Percentiles rank a stretch among this genome's conserved stretches.
Conservation (phyloP, 2,797 vertebrate species). For the Danio jaintianensis region DNA sequence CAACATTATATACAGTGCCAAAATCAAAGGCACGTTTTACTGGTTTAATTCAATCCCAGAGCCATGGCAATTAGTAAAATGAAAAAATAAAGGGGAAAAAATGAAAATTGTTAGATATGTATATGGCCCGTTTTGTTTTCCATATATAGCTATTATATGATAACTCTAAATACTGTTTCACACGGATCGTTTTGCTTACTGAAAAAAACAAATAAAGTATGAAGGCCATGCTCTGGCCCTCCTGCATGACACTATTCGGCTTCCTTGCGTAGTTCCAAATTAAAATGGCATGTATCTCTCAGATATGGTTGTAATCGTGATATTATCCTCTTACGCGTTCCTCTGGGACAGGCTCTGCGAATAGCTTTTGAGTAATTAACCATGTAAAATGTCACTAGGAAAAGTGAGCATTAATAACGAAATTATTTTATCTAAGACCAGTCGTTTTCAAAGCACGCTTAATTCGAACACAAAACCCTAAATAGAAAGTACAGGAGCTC, state of each 20-base stretch:
- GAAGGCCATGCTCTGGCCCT: slow-evolving; percentile 74
- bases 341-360: background rate
- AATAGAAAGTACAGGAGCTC: background rate
- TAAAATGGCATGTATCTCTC: slow-evolving; percentile 54
- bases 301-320: slow-evolving; percentile 8
- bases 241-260: slow-evolving; percentile 71
- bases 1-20: background rate
- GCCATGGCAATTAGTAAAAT: background rate
- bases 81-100: background rate
- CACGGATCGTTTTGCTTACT: slow-evolving; percentile 68
- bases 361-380: slow-evolving; percentile 12
- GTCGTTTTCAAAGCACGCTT: background rate
- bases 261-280: slow-evolving; percentile 71
- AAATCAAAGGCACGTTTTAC: background rate
- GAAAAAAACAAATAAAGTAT: slow-evolving; percentile 72
- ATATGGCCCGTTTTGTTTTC: background rate
- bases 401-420: slow-evolving; percentile 18
- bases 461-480: background rate
- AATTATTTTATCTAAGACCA: slow-evolving; percentile 2
- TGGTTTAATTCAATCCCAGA: slow-evolving; percentile 1
- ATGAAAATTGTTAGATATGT: background rate
- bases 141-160: background rate
- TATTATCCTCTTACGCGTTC: slow-evolving; percentile 18
- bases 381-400: slow-evolving; percentile 23
- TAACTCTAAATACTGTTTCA: slow-evolving; percentile 57